Percentiles rank a stretch among this genome's conserved stretches.
Conservation (phyloP, 2,888 invertebrate species). For the Lepidocyrtoides sp. region DNA sequence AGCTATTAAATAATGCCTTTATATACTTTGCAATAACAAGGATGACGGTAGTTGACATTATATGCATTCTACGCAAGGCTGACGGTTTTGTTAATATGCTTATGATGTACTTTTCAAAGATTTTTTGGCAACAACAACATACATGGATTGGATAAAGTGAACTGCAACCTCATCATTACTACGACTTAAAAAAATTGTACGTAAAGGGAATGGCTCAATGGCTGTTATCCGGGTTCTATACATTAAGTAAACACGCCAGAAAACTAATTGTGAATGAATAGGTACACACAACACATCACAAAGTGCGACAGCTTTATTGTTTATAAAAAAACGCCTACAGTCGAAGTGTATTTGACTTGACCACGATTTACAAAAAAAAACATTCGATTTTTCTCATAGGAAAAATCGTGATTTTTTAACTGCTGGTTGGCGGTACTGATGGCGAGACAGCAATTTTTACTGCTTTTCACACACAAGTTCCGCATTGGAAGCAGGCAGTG, state of each 20-base stretch:
- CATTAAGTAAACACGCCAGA: not conserved
- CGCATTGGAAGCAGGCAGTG: too few species aligned
- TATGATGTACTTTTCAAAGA: too few species aligned
- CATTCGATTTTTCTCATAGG: not conserved
- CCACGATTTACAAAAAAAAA: not conserved
- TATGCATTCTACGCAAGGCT: not conserved
- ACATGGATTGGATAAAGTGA: not conserved
- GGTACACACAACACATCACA: too few species aligned
- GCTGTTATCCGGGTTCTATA: conserved; percentile 34
- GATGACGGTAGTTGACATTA: not conserved
- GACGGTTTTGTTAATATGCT: too few species aligned
- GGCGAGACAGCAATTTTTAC: not conserved
- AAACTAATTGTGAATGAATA: conserved; percentile 5
- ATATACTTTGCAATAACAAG: not conserved
- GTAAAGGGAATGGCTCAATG: not conserved
- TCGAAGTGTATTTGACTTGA: not conserved
- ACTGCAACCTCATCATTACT: not conserved
- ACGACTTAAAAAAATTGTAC: not conserved
- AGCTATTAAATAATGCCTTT: not conserved
- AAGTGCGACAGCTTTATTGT: not conserved
- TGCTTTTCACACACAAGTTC: not conserved
- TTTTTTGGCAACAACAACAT: not conserved
- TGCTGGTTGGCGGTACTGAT: too few species aligned
- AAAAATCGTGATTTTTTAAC: not conserved
- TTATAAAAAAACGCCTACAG: not conserved